phyloP scores from a whole-genome alignment of 2,797 vertebrate genomes.

The Sebastes iracundus region DNA sequence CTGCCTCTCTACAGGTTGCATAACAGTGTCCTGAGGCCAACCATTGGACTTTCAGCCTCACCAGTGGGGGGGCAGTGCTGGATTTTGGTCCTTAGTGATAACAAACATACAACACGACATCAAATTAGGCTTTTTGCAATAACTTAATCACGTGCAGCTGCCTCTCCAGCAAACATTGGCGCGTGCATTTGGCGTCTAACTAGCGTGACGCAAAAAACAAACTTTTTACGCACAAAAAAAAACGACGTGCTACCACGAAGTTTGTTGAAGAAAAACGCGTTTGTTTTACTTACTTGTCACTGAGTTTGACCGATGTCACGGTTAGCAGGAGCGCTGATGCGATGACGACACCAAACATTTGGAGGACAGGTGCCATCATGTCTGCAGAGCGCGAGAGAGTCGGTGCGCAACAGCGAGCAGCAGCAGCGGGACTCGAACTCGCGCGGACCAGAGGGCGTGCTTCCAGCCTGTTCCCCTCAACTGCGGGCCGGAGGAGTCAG shows the following conservation, averaged over 20 bases:
- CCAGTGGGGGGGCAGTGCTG: background rate
- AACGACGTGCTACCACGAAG: background rate
- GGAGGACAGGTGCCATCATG: constrained; percentile 70
- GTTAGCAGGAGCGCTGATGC: constrained; percentile 33
- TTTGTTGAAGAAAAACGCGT: background rate
- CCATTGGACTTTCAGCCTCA: constrained; percentile 6
- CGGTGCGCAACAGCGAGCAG: background rate
- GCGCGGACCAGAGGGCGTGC: background rate
- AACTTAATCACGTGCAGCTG: background rate
- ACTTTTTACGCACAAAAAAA: background rate
- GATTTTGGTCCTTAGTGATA: background rate
- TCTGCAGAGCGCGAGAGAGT: constrained; percentile 11
- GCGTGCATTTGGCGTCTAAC: background rate
- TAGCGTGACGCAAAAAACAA: background rate
- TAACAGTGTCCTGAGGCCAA: constrained; percentile 35
- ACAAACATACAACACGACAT: background rate
- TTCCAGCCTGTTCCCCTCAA: background rate
- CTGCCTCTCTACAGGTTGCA: constrained; percentile 25
- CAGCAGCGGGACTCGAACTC: too few species aligned
- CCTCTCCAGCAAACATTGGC: background rate
- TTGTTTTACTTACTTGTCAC: constrained; percentile 68
- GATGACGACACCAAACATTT: constrained; percentile 17
- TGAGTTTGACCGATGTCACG: constrained; percentile 37
- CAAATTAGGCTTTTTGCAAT: too few species aligned
- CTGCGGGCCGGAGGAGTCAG: background rate